phyloP scores from a whole-genome alignment of 2,888 invertebrate species.

The Nineta flava region DNA sequence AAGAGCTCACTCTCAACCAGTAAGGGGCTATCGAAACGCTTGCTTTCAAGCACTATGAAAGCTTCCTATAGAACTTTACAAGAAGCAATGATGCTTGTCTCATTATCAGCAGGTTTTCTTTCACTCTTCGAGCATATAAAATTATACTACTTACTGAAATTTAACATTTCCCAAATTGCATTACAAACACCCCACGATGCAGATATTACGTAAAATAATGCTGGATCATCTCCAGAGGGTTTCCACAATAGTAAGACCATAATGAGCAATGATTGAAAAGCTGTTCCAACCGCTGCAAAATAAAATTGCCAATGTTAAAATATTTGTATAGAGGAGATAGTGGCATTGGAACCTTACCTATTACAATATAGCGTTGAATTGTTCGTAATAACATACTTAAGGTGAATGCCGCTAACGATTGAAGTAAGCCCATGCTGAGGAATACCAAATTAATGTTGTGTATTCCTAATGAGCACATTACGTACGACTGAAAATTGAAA shows the following conservation, averaged over 20 bases:
- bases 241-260: slow-evolving; percentile 65
- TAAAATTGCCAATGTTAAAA: not conserved
- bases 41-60: no score
- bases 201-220: slow-evolving; percentile 66
- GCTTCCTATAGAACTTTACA: no score
- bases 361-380: slow-evolving; percentile 55
- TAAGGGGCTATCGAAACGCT: no score
- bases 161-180: slow-evolving; percentile 66
- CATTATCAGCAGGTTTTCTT: no score
- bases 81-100: no score
- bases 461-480: slow-evolving; percentile 65
- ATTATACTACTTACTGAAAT: slow-evolving; percentile 27
- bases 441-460: slow-evolving; percentile 57
- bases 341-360: slow-evolving; percentile 31
- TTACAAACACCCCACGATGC: slow-evolving; percentile 81
- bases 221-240: slow-evolving; percentile 64
- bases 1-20: no score
- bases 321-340: not conserved
- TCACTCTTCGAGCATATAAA: no score
- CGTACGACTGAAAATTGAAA: slow-evolving; percentile 46
- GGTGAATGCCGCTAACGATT: slow-evolving; percentile 61
- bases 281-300: slow-evolving; percentile 54
- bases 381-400: slow-evolving; percentile 65
- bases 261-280: slow-evolving; percentile 63
- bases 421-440: slow-evolving; percentile 55